phyloP scores from a whole-genome alignment of 2,888 invertebrate genomes.

The Parnassius glacialis region DNA sequence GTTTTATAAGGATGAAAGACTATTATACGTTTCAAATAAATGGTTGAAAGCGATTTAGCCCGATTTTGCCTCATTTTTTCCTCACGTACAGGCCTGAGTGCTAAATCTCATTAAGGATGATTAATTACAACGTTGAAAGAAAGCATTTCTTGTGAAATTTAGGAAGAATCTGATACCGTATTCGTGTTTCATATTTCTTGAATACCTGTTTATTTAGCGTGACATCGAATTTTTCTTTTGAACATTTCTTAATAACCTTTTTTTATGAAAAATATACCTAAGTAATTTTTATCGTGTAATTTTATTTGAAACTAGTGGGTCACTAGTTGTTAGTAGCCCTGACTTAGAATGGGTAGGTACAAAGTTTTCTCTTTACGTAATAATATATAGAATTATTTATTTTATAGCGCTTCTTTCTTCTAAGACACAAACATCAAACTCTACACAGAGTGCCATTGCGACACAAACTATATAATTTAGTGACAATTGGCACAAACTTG shows the following conservation, averaged over 20 bases:
- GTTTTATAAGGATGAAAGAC: constrained; percentile 19
- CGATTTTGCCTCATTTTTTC: constrained; percentile 21
- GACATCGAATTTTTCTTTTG: constrained; percentile 10
- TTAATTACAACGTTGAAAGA: constrained; percentile 35
- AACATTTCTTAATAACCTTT: not conserved
- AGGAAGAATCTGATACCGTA: constrained; percentile 10
- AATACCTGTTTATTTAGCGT: constrained; percentile 12
- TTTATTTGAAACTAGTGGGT: no score
- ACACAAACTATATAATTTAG: no score
- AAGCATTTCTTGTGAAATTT: constrained; percentile 23
- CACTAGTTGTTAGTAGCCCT: no score
- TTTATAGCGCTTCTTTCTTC: no score
- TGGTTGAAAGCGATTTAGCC: constrained; percentile 18
- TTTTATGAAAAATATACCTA: no score
- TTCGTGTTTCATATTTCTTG: constrained; percentile 9
- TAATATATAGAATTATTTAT: no score
- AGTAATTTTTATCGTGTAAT: no score
- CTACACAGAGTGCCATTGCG: no score
- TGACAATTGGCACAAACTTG: no score
- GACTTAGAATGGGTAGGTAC: no score
- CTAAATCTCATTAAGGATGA: constrained; percentile 36
- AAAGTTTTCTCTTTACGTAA: no score
- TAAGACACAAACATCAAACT: no score
- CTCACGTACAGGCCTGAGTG: constrained; percentile 21
- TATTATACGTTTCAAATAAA: constrained; percentile 22